These are phyloP conservation scores for Fopius arisanus DNA, from an alignment of 1,140 invertebrate species.

Conservation along the genomic window DNA sequence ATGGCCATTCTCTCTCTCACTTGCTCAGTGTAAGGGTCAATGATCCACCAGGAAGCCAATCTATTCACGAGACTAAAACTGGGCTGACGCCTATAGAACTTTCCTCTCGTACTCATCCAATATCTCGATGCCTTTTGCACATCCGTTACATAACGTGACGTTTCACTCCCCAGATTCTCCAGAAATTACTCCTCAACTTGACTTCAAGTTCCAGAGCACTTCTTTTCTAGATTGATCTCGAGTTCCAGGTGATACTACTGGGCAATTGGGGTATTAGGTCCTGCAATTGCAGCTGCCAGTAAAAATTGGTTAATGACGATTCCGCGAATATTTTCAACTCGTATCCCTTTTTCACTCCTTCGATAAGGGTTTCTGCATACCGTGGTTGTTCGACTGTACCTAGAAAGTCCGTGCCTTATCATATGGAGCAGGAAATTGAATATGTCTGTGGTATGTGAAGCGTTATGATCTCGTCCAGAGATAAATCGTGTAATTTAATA, in stretches of 20 bases:
- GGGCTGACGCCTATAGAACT: slow-evolving; percentile 28
- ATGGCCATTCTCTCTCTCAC: neutral
- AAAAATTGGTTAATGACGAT: no score
- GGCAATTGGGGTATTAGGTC: no score
- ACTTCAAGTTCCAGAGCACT: neutral
- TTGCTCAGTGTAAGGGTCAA: slow-evolving; percentile 14
- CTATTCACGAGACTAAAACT: slow-evolving; percentile 27
- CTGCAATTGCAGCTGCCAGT: no score
- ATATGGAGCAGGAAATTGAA: neutral
- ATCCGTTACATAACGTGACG: neutral
- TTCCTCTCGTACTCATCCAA: slow-evolving; percentile 16
- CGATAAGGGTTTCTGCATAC: neutral
- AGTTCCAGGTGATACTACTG: no score
- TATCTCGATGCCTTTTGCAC: neutral
- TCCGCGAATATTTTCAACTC: neutral
- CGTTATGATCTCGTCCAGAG: neutral
- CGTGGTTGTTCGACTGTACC: neutral
- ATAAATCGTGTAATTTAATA: neutral
- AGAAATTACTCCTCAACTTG: neutral
- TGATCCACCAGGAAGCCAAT: slow-evolving; percentile 27
- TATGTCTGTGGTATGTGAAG: neutral
- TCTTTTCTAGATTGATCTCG: no score
- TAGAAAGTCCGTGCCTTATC: neutral
- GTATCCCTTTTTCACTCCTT: neutral
- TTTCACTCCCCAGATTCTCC: neutral